A percentile compares a stretch with the other conserved stretches of the same genome.
phyloP scores from a whole-genome alignment of 2,888 invertebrate genomes.

The Bedellia somnulentella region DNA sequence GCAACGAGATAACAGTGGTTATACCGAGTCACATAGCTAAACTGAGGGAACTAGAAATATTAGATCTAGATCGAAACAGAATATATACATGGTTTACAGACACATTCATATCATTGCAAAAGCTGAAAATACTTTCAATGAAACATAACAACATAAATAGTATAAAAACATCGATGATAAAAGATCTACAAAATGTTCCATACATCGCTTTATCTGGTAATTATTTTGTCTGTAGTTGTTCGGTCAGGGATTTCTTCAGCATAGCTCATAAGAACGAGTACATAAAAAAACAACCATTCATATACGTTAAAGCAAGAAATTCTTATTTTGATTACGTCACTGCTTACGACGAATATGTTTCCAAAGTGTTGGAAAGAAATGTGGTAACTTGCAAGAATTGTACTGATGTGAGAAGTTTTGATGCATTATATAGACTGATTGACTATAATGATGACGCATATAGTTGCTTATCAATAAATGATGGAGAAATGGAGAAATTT shows the following conservation, averaged over 20 bases:
- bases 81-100: conserved; percentile 56
- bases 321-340: no score
- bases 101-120: conserved; percentile 29
- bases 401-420: no score
- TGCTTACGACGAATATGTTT: no score
- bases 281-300: no score
- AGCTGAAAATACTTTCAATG: conserved; percentile 41
- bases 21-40: conserved; percentile 18
- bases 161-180: conserved; percentile 56
- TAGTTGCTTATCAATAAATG: conserved; percentile 19
- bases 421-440: no score
- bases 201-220: conserved; percentile 59
- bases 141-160: conserved; percentile 58
- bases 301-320: no score
- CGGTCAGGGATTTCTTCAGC: conserved; percentile 51
- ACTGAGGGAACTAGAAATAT: conserved; percentile 33
- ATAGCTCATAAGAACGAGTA: conserved; percentile 16
- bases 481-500: conserved; percentile 16
- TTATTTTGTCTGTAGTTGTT: conserved; percentile 62
- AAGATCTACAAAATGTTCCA: conserved; percentile 45
- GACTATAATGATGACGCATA: conserved; percentile 22
- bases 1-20: conserved; percentile 51
- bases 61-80: conserved; percentile 58
- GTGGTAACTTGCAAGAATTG: no score
- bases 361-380: no score